Base-by-base conservation (phyloP, 2,113 vertebrate species). In the Pluvianellus socialis region DNA sequence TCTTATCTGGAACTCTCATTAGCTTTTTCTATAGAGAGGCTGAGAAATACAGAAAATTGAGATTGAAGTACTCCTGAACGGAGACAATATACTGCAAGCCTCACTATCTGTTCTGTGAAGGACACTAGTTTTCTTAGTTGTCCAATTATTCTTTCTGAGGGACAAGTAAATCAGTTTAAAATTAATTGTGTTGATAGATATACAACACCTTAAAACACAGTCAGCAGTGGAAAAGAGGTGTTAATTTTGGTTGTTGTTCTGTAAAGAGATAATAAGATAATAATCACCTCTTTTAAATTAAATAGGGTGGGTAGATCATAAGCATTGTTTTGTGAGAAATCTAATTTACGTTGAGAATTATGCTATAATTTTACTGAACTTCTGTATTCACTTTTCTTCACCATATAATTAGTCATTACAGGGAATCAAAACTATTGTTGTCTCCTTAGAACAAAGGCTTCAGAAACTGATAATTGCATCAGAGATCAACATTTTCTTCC, bases 311-410 rank as follows among this genome's bases (percentile, higher is more conserved):
- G 47, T 90, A 92, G 77, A 94, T 95, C 89, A 92, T 95, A 82
- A 74, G 84, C 81, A 82, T 90, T 94, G 91, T 80, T 95, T 98
- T 96, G 33, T 92, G 77, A 62, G 91, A 98, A 96, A 97, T 95
- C 84, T 97, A 97, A 96, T 98, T 96, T 97, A 92, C 14, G 56
- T 96, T 93, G 74, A 96, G 92, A 97, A 96, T 95, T 97, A 93
- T 97, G 42, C 90, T 97, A 38, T 97, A 97, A 98, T 97, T 97
- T 96, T 82, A 92, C 77, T 97, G 93, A 87, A 93, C 96, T 97
- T 97, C 71, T 86, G 38, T 53, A 65, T 97, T 97, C 83, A 93
- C 79, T 97, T 98, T 97, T 93, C 96, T 96, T 97, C 94, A 86
- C 79, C 66, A 68, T 96, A 49, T 97, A 97, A 98, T 98, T 98